Evolutionary conservation across 2,888 invertebrate genomes (phyloP).

Genomic region (Pammene fasciana): DNA sequence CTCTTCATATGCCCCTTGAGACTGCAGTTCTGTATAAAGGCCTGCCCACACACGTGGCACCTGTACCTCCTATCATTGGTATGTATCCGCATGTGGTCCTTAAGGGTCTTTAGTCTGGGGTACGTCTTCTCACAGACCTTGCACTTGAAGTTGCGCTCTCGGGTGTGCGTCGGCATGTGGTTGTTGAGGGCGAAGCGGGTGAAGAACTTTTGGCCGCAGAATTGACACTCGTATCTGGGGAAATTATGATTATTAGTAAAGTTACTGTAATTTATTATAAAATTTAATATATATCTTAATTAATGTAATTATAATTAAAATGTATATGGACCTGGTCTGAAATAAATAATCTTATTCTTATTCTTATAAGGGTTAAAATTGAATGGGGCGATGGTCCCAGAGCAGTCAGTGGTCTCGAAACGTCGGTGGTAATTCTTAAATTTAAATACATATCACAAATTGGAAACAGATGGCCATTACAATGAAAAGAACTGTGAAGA

Average conservation of each 20-base stretch:
- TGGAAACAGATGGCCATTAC: no score
- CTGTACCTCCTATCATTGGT: slow-evolving; percentile 43
- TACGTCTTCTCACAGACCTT: slow-evolving; percentile 74
- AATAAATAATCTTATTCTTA: no score
- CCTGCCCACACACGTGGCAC: slow-evolving; percentile 71
- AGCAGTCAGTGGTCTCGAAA: no score
- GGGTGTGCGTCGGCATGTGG: slow-evolving; percentile 77
- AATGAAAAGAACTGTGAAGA: no score
- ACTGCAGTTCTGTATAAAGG: slow-evolving; percentile 77
- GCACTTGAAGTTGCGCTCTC: slow-evolving; percentile 74
- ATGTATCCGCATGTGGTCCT: slow-evolving; percentile 49
- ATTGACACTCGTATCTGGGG: slow-evolving; percentile 72
- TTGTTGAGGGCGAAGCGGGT: slow-evolving; percentile 73
- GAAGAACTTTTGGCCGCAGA: slow-evolving; percentile 76
- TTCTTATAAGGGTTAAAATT: no score
- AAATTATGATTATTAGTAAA: neutral
- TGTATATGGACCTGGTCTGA: no score
- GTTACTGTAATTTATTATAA: no score
- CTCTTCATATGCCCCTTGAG: slow-evolving; percentile 76
- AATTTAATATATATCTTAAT: no score
- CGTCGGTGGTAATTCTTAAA: no score
- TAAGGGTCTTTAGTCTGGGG: slow-evolving; percentile 58
- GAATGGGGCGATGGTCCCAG: no score
- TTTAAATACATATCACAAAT: no score
- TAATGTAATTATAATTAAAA: no score